Conservation (phyloP, 35 echinoderm and acorn worm species). For the Heliocidaris erythrogramma region DNA sequence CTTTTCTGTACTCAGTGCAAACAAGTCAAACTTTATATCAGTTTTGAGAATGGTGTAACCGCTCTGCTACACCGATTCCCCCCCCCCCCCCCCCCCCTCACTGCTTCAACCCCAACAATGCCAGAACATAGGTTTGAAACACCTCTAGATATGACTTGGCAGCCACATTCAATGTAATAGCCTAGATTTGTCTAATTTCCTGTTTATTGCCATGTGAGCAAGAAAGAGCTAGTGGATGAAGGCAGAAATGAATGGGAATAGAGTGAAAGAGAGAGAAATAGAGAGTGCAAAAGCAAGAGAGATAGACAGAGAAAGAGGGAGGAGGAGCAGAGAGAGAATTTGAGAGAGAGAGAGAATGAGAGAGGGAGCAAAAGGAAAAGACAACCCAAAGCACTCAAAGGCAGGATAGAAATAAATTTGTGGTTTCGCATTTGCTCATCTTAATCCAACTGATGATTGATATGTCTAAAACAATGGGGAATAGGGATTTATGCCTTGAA, state of each 20-base stretch:
- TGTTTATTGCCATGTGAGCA: slow-evolving; percentile 48
- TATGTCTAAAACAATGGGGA: slow-evolving; percentile 11
- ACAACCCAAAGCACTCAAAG: background rate
- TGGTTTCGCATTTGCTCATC: background rate
- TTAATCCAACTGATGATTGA: background rate
- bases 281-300: background rate
- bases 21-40: no score
- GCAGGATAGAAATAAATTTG: slow-evolving; percentile 9
- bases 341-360: background rate
- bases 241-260: background rate
- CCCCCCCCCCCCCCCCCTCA: background rate
- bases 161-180: slow-evolving; percentile 45
- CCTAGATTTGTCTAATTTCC: slow-evolving; percentile 54
- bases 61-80: background rate
- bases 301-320: background rate
- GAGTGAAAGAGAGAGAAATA: background rate
- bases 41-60: no score
- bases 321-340: background rate
- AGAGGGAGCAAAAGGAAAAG: background rate
- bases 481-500: background rate
- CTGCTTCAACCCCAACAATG: background rate
- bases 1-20: no score
- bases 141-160: slow-evolving; percentile 32
- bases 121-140: background rate
- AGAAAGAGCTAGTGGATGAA: background rate